Evolutionary conservation across 2,797 vertebrate genomes (phyloP).

Genomic region (Melopsittacus undulatus): DNA sequence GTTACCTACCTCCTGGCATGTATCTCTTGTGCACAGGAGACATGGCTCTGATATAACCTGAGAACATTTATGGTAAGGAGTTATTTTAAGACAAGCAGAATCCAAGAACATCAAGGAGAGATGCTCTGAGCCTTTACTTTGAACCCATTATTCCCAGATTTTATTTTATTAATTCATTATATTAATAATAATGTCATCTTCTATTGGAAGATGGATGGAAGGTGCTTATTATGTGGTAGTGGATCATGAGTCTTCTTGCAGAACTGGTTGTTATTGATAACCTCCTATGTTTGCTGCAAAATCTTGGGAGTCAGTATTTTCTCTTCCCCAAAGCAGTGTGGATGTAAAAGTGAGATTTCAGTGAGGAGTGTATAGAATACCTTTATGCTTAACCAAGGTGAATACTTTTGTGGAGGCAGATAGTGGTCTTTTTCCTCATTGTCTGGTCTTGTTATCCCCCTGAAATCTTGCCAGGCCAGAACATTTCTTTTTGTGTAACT

Average conservation of each 20-base stretch:
- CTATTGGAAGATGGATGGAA: accelerated
- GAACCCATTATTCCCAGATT: background rate
- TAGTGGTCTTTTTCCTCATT: background rate
- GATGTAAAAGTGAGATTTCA: background rate
- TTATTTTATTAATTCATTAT: background rate
- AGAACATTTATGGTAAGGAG: background rate
- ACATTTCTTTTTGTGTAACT: background rate
- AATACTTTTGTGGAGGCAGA: background rate
- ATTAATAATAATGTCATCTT: accelerated
- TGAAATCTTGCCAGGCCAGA: background rate
- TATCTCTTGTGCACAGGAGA: background rate
- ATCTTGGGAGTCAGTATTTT: background rate
- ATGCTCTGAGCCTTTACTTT: background rate
- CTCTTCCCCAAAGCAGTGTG: no score
- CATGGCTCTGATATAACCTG: background rate
- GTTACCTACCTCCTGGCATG: background rate
- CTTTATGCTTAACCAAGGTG: background rate
- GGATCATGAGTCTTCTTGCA: background rate
- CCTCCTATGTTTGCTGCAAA: accelerated
- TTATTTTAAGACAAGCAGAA: background rate
- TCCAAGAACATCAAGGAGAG: background rate
- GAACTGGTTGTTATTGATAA: background rate
- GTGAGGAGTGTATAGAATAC: background rate
- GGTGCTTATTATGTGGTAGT: accelerated
- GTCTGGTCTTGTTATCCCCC: background rate